Evolutionary conservation across 2,888 invertebrate genomes (phyloP).

Genomic region (Patella ulyssiponensis): DNA sequence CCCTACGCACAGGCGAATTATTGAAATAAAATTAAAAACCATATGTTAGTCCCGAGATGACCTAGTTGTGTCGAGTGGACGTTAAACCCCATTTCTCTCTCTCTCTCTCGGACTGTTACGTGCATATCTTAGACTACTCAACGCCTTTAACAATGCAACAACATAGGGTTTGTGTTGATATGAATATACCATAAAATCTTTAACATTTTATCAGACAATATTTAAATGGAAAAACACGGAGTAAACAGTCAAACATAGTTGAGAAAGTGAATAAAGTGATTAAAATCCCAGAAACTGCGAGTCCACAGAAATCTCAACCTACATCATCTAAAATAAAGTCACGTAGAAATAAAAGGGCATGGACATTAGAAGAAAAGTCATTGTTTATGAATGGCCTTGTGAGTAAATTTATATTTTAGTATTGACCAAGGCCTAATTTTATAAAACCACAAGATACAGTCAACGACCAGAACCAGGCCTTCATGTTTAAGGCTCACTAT

Average conservation of each 20-base stretch:
- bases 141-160: too few species aligned
- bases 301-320: not conserved
- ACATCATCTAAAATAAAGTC: not conserved
- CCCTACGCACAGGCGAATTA: too few species aligned
- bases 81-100: too few species aligned
- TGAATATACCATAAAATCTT: slow-evolving; percentile 1
- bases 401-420: slow-evolving; percentile 25
- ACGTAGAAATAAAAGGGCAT: slow-evolving; percentile 43
- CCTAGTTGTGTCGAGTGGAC: too few species aligned
- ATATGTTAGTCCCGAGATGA: too few species aligned
- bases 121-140: too few species aligned
- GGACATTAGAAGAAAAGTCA: slow-evolving; percentile 64
- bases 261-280: slow-evolving; percentile 3
- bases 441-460: too few species aligned
- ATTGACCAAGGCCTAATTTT: not conserved
- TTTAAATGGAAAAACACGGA: slow-evolving; percentile 31
- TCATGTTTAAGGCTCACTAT: too few species aligned
- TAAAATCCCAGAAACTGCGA: not conserved
- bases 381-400: slow-evolving; percentile 62
- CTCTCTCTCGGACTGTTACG: too few species aligned
- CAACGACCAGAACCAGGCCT: too few species aligned
- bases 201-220: slow-evolving; percentile 39
- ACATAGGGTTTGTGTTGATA: too few species aligned
- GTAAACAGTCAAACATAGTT: slow-evolving; percentile 3
- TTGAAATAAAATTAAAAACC: too few species aligned